Conservation (phyloP, 2,797 vertebrate genomes). For the Urosaurus nigricauda region DNA sequence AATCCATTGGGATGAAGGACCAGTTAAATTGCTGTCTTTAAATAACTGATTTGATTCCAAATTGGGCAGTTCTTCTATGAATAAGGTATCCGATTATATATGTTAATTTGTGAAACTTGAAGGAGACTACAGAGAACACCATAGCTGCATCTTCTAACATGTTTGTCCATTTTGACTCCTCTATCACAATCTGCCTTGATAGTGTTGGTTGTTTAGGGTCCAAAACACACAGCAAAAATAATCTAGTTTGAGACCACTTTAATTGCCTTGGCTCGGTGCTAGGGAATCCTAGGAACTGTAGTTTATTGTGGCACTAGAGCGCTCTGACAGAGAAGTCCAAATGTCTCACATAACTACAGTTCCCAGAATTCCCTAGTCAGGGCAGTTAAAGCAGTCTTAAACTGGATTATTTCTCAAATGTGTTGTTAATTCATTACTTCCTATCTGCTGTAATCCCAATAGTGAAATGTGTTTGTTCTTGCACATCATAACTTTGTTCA, state of each 20-base stretch:
- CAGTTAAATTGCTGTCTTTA: not conserved
- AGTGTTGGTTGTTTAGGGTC: not conserved
- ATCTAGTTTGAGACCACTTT: too few species aligned
- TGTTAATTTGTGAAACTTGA: not conserved
- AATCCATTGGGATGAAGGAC: not conserved
- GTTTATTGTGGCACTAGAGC: too few species aligned
- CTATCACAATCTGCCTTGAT: not conserved
- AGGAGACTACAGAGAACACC: not conserved
- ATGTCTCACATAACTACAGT: too few species aligned
- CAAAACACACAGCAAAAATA: too few species aligned
- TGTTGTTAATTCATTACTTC: not conserved
- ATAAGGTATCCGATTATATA: not conserved
- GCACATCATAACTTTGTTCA: not conserved
- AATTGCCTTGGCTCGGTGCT: too few species aligned
- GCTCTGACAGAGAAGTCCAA: too few species aligned
- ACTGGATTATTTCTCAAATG: too few species aligned
- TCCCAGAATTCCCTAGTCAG: too few species aligned
- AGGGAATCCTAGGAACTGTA: too few species aligned
- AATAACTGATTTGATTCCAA: not conserved
- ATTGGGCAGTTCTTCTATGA: not conserved
- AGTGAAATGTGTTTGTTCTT: not conserved
- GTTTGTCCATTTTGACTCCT: not conserved
- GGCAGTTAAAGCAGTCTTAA: too few species aligned
- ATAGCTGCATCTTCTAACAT: not conserved
- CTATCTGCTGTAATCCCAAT: not conserved